phyloP scores from a whole-genome alignment of 2,113 vertebrate genomes.

The Mus musculus region GRCm39 chr1:143650501-143651000 shows the following conservation, averaged over 20 bases:
- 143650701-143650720: neutral
- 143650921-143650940: neutral
- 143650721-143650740: neutral
- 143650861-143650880: neutral
- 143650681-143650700: neutral
- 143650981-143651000: neutral
- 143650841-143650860: neutral
- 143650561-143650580: neutral
- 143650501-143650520: neutral
- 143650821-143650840: neutral
- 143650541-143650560: neutral
- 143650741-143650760: too few species aligned
- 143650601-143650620: neutral
- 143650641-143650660: neutral
- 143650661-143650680: neutral
- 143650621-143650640: neutral
- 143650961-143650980: neutral
- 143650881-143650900: neutral
- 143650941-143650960: neutral
- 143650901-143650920: neutral
- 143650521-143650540: neutral
- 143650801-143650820: neutral
- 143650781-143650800: neutral
- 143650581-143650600: neutral
- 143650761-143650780: neutral